Percentiles rank a stretch among this genome's conserved stretches.
Conservation (phyloP, 1,140 invertebrate species). For the Formica selysi region DNA sequence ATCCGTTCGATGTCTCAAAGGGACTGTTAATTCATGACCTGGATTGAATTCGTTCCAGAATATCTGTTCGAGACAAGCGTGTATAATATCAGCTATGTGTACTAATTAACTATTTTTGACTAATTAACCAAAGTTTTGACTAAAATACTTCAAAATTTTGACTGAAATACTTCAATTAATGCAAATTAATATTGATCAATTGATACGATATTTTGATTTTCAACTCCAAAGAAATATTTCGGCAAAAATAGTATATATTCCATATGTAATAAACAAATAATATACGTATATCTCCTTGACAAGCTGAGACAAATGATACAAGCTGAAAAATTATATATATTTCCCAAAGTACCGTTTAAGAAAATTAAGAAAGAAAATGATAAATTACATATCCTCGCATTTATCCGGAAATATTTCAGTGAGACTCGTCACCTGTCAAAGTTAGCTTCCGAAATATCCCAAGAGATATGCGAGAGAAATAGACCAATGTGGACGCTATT, state of each 20-base stretch:
- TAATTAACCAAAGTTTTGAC: too few species aligned
- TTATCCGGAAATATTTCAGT: neutral
- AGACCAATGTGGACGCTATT: neutral
- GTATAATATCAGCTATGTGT: neutral
- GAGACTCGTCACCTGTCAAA: neutral
- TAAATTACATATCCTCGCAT: neutral
- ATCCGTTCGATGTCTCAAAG: slow-evolving; percentile 23
- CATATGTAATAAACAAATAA: neutral
- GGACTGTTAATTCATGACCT: slow-evolving; percentile 37
- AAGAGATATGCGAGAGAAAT: neutral
- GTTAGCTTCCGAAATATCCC: slow-evolving; percentile 10
- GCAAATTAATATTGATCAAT: neutral
- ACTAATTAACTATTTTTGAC: neutral
- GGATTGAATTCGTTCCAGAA: neutral
- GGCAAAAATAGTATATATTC: neutral
- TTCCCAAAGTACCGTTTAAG: neutral
- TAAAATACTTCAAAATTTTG: neutral
- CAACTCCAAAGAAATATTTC: neutral
- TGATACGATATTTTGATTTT: neutral
- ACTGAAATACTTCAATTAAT: neutral
- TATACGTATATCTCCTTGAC: neutral
- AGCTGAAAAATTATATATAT: neutral
- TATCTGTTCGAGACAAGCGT: neutral
- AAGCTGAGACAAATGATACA: neutral
- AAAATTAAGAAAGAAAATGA: slow-evolving; percentile 18